Conservation (phyloP, 2,113 vertebrate genomes). For the Paedocypris sp. region DNA sequence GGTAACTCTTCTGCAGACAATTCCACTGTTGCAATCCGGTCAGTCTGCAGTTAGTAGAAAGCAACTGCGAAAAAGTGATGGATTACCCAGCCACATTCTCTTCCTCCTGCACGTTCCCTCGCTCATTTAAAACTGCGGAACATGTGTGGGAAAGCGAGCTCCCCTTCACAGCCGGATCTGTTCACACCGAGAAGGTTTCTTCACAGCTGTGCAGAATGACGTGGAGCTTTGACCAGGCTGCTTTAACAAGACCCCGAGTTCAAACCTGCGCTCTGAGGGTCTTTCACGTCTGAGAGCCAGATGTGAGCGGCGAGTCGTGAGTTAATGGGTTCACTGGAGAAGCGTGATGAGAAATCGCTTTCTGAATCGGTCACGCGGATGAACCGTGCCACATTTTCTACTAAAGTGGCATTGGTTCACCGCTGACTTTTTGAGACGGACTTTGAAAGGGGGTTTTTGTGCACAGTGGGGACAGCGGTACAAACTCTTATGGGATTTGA, state of each 20-base stretch:
- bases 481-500: too few species aligned
- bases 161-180: neutral
- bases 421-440: neutral
- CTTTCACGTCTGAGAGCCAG: conserved; percentile 10
- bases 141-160: neutral
- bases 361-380: conserved; percentile 10
- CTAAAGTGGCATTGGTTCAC: neutral
- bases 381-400: neutral
- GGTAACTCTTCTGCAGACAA: too few species aligned
- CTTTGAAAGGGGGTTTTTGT: too few species aligned
- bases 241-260: neutral
- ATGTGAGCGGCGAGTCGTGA: conserved; percentile 14
- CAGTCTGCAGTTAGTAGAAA: conserved; percentile 25
- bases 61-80: neutral
- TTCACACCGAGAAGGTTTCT: neutral
- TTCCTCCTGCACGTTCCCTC: neutral
- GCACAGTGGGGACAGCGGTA: too few species aligned
- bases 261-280: neutral
- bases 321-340: conserved; percentile 1
- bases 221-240: neutral
- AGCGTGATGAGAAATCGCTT: neutral
- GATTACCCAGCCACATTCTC: neutral
- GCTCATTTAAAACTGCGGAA: neutral
- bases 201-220: conserved; percentile 17
- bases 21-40: neutral